Percentiles rank a stretch among this genome's conserved stretches.
phyloP scores from a whole-genome alignment of 2,797 vertebrate species.

The Esox lucius region DNA sequence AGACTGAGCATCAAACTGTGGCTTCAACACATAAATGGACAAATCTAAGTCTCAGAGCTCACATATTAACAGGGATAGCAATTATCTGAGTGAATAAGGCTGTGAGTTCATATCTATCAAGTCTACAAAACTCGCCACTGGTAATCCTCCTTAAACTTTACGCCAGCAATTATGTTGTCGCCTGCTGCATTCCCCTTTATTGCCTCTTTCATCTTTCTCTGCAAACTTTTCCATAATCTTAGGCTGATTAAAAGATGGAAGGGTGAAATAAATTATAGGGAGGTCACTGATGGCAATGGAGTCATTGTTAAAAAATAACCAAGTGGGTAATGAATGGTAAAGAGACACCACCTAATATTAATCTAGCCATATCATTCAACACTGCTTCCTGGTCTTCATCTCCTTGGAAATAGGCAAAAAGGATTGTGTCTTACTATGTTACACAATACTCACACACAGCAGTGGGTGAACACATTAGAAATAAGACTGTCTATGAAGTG shows the following conservation, averaged over 20 bases:
- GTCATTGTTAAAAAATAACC: conserved; percentile 25
- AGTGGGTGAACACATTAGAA: neutral
- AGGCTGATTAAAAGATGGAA: conserved; percentile 54
- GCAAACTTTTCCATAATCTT: conserved; percentile 37
- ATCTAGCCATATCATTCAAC: conserved; percentile 9
- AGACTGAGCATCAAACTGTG: conserved; percentile 25
- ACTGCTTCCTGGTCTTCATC: neutral
- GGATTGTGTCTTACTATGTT: neutral
- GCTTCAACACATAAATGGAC: neutral
- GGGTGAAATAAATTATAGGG: conserved; percentile 50
- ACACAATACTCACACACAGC: neutral
- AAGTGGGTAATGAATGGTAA: conserved; percentile 20
- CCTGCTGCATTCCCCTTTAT: conserved; percentile 40
- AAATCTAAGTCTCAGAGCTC: conserved; percentile 24
- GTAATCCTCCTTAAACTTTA: conserved; percentile 56
- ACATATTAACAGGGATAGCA: conserved; percentile 41
- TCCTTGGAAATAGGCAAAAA: neutral
- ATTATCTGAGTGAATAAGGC: conserved; percentile 53
- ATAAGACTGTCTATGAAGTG: neutral
- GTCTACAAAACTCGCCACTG: conserved; percentile 34
- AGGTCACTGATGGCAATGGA: conserved; percentile 44
- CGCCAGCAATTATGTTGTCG: conserved; percentile 41
- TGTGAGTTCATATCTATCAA: conserved; percentile 47
- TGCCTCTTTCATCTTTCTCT: conserved; percentile 40
- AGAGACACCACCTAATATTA: conserved; percentile 14